Evolutionary conservation across 2,888 invertebrate genomes (phyloP).

Genomic region (Protonemura montana): DNA sequence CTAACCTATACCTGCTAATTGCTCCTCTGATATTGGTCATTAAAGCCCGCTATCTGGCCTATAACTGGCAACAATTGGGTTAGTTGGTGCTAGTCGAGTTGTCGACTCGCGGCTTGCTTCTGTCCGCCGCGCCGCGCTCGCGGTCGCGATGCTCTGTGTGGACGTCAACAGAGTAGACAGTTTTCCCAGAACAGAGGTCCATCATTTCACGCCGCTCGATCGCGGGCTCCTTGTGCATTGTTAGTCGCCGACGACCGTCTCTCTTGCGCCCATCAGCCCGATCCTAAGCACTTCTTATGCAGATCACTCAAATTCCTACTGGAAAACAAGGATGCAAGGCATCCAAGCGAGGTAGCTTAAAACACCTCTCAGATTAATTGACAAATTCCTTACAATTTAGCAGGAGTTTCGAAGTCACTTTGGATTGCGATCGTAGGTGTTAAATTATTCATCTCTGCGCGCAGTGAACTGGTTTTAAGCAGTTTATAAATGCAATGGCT

Average conservation of each 20-base stretch:
- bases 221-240: slow-evolving; percentile 27
- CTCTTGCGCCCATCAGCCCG: not conserved
- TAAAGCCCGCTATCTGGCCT: slow-evolving; percentile 20
- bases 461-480: not conserved
- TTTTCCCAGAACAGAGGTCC: slow-evolving; percentile 33
- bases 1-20: not conserved
- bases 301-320: slow-evolving; percentile 22
- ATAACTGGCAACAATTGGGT: slow-evolving; percentile 32
- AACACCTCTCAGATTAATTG: not conserved
- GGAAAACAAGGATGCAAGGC: slow-evolving; percentile 15
- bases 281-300: slow-evolving; percentile 28
- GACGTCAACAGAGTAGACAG: not conserved
- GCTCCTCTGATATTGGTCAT: slow-evolving; percentile 8
- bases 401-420: not conserved
- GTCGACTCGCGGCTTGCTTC: not conserved
- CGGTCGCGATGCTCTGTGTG: not conserved
- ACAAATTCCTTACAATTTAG: not conserved
- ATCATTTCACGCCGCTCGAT: slow-evolving; percentile 30
- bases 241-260: not conserved
- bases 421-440: not conserved
- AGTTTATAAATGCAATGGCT: not conserved
- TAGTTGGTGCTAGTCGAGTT: not conserved
- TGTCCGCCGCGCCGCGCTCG: not conserved
- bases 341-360: not conserved
- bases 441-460: not conserved